Percentiles rank a stretch among this genome's conserved stretches.
These are phyloP conservation scores for Harpegnathos saltator DNA, from an alignment of 1,140 invertebrate genomes.

Conservation along the genomic window DNA sequence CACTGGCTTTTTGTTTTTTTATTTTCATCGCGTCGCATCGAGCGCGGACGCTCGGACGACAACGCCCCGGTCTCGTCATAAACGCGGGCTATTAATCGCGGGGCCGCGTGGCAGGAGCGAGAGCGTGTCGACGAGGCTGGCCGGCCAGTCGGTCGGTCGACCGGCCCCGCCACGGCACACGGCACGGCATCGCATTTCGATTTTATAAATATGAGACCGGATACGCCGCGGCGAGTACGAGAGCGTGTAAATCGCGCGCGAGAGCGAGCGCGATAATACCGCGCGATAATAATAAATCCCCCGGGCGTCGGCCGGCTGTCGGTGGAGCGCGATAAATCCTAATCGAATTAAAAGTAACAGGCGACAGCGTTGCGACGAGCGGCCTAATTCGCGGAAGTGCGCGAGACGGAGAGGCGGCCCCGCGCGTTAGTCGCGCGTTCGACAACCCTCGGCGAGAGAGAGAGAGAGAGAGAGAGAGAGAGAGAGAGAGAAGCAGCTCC, in stretches of 20 bases:
- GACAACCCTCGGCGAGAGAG: too few relatives aligned
- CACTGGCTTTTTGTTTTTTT: conserved; percentile 51
- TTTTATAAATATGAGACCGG: conserved; percentile 73
- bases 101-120: conserved; percentile 33
- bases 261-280: conserved; percentile 3
- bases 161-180: neutral
- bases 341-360: conserved; percentile 49
- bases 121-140: conserved; percentile 20
- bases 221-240: conserved; percentile 55
- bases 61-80: conserved; percentile 63
- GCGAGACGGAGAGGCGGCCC: neutral
- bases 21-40: conserved; percentile 72
- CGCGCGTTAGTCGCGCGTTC: too few relatives aligned
- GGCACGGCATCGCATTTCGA: conserved; percentile 56
- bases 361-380: conserved; percentile 21
- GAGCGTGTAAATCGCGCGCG: conserved; percentile 38
- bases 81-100: conserved; percentile 70
- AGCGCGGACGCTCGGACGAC: conserved; percentile 47
- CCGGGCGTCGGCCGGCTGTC: neutral
- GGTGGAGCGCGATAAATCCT: conserved; percentile 32
- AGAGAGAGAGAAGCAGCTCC: too few relatives aligned
- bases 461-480: too few relatives aligned
- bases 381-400: conserved; percentile 9
- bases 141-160: too few relatives aligned
- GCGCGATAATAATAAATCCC: conserved; percentile 52